Evolutionary conservation across 2,113 vertebrate genomes (phyloP).

Genomic region (Paraplagusia blochii): DNA sequence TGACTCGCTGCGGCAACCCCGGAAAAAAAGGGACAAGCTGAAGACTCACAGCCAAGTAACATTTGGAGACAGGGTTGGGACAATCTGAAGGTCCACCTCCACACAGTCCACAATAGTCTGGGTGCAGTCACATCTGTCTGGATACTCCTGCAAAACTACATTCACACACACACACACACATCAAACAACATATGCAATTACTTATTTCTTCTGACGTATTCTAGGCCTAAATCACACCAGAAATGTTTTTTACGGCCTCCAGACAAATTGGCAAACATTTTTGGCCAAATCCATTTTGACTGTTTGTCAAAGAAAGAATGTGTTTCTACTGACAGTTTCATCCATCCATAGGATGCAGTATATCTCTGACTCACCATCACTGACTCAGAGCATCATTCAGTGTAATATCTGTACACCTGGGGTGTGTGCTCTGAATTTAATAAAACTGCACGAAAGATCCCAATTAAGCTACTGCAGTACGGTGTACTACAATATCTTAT

Average conservation of each 20-base stretch:
- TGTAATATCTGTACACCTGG: neutral
- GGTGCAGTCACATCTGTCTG: conserved; percentile 67
- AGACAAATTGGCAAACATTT: neutral
- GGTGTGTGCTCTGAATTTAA: too few species aligned
- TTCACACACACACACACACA: conserved; percentile 33
- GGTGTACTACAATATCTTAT: too few species aligned
- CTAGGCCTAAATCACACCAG: too few species aligned
- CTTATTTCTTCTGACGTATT: neutral
- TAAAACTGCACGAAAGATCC: neutral
- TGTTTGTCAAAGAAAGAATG: too few species aligned
- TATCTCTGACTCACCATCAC: neutral
- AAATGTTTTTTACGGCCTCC: too few species aligned
- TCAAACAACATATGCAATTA: neutral
- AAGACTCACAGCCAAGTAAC: conserved; percentile 76
- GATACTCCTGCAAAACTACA: conserved; percentile 68
- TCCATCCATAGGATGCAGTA: neutral
- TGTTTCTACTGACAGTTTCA: neutral
- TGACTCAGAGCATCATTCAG: neutral
- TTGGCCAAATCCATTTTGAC: neutral
- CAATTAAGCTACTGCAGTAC: too few species aligned
- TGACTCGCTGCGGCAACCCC: too few species aligned
- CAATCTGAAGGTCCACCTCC: conserved; percentile 57
- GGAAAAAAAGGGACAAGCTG: neutral
- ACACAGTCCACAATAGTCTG: conserved; percentile 71
- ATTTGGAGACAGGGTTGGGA: conserved; percentile 70